Evolutionary conservation across 2,888 invertebrate genomes (phyloP).

Genomic region (Zootermopsis nevadensis): DNA sequence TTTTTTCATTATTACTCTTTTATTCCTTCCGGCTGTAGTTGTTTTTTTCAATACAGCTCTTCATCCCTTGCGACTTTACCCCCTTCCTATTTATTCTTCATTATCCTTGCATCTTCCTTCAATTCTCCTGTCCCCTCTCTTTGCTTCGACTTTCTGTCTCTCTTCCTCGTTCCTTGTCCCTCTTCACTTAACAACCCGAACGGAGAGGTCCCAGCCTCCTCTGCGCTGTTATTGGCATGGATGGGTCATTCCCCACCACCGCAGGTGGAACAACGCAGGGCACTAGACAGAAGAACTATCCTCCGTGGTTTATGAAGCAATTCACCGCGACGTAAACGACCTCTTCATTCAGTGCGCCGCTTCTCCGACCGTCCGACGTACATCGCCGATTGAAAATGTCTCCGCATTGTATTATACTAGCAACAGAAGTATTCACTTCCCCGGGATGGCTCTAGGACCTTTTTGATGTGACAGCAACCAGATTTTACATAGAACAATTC

Average conservation of each 20-base stretch:
- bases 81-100: too few relatives aligned
- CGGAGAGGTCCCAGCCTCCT: too few relatives aligned
- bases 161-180: neutral
- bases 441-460: too few relatives aligned
- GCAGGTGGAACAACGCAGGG: neutral
- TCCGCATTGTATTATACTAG: neutral
- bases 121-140: neutral
- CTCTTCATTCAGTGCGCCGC: neutral
- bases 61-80: neutral
- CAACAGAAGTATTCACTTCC: too few relatives aligned
- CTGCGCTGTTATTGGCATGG: neutral
- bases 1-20: too few relatives aligned
- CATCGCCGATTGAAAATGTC: neutral
- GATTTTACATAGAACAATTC: too few relatives aligned
- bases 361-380: neutral
- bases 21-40: neutral
- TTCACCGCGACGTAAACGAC: neutral
- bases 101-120: neutral
- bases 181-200: too few relatives aligned
- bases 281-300: too few relatives aligned
- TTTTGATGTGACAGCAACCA: too few relatives aligned
- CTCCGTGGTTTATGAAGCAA: constrained; percentile 8
- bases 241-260: neutral
- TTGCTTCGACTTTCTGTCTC: neutral
- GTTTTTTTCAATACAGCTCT: neutral